Percentiles rank a stretch among this genome's conserved stretches.
Conservation (phyloP, 2,888 invertebrate species). For the Malthinus seriepunctatus region DNA sequence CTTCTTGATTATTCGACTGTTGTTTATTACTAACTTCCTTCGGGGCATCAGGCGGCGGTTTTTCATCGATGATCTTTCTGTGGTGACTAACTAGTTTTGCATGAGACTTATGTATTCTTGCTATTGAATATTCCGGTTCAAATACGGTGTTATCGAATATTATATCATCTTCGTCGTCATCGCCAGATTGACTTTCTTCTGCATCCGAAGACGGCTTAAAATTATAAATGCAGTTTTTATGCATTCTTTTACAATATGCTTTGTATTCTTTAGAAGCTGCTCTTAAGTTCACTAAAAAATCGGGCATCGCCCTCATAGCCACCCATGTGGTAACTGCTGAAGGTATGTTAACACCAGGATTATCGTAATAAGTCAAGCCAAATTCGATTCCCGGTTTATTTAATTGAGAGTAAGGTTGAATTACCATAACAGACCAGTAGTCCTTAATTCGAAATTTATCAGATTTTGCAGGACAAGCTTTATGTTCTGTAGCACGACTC, state of each 20-base stretch:
- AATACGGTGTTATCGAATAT: slow-evolving; percentile 15
- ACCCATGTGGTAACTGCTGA: slow-evolving; percentile 75
- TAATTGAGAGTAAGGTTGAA: slow-evolving; percentile 67
- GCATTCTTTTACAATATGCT: slow-evolving; percentile 51
- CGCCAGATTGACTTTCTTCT: slow-evolving; percentile 5
- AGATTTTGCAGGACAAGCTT: slow-evolving; percentile 66
- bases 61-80: slow-evolving; percentile 5
- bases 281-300: slow-evolving; percentile 72
- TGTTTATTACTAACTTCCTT: slow-evolving; percentile 10
- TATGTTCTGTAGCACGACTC: slow-evolving; percentile 72
- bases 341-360: slow-evolving; percentile 80
- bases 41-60: slow-evolving; percentile 18
- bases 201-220: not conserved
- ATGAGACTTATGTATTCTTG: not conserved
- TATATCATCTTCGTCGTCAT: slow-evolving; percentile 6
- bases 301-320: slow-evolving; percentile 74
- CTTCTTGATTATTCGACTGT: slow-evolving; percentile 32
- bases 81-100: not conserved
- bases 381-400: slow-evolving; percentile 76
- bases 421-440: slow-evolving; percentile 88
- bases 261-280: slow-evolving; percentile 69
- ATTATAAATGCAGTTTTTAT: slow-evolving; percentile 27
- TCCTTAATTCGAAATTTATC: slow-evolving; percentile 75
- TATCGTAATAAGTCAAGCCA: slow-evolving; percentile 85
- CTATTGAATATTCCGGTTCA: slow-evolving; percentile 10